A percentile compares a stretch with the other conserved stretches of the same genome.
Evolutionary conservation across 2,113 vertebrate species (phyloP).

Genomic region (Thomomys bottae): DNA sequence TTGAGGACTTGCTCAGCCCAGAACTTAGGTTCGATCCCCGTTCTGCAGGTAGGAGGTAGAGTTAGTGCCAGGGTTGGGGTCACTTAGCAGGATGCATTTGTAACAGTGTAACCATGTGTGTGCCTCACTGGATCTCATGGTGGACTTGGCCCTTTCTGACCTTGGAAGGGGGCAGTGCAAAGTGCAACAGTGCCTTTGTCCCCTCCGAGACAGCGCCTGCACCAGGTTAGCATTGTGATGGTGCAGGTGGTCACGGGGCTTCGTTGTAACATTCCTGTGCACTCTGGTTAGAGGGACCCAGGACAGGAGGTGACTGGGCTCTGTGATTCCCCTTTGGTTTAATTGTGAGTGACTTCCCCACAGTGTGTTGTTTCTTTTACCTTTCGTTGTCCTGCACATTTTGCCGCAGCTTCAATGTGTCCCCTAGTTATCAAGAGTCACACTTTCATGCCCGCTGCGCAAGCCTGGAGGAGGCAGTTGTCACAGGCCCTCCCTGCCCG

Average conservation of each 20-base stretch:
- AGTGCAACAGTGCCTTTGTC: neutral
- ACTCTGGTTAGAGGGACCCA: neutral
- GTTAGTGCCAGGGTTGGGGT: neutral
- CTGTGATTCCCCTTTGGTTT: rapidly evolving
- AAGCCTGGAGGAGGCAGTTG: neutral
- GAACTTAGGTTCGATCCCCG: neutral
- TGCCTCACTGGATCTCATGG: no score
- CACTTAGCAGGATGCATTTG: no score
- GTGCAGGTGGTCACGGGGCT: neutral
- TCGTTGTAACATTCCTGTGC: rapidly evolving
- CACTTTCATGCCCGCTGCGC: rapidly evolving
- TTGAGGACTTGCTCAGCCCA: no score
- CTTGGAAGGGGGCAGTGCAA: neutral
- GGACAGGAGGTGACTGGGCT: rapidly evolving
- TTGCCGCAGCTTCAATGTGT: no score
- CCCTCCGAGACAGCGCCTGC: neutral
- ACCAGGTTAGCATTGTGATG: rapidly evolving
- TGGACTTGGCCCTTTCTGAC: neutral
- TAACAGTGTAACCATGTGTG: neutral
- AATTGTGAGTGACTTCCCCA: rapidly evolving
- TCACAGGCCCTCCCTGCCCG: neutral
- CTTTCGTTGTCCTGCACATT: no score
- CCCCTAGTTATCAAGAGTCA: neutral
- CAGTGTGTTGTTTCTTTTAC: neutral
- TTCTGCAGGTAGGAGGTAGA: neutral